Evolutionary conservation across 2,797 vertebrate genomes (phyloP), one percentile per base, ranked within the genome.

Genomic region (Cetoscarus ocellatus): DNA sequence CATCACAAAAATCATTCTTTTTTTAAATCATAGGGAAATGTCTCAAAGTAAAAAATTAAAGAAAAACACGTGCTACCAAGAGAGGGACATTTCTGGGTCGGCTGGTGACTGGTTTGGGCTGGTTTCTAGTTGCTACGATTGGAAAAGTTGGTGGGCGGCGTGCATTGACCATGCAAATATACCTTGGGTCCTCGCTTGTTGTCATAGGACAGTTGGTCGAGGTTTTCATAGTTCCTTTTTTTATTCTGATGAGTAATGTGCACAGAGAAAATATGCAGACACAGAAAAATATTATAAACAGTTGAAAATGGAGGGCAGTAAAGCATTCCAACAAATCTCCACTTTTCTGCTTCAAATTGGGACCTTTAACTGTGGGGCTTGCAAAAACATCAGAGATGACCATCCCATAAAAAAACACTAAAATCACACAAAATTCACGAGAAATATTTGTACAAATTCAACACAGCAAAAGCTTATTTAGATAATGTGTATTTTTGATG

Each of bases 181-280:
- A 99, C 98, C 98, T 99, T 99, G 94, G 98, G 98, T 99, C 98
- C 98, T 96, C 98, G 97, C 97, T 99, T 99, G 97, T 97, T 97
- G 97, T 99, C 98, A 99, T 96, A 98, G 96, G 97, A 99, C 97
- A 99, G 98, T 98, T 99, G 98, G 96, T 98, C 98, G 97, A 97
- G 96, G 97, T 97, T 99, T 97, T 99, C 98, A 99, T 98, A 99
- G 97, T 98, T 99, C 98, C 98, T 99, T 97, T 99, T 99, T 99
- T 99, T 99, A 99, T 96, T 99, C 98, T 99, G 98, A 99, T 99
- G 98, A 97, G 96, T 98, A 98, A 99, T 99, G 98, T 98, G 97
- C 97, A 99, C 98, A 99, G 97, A 99, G 97, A 99, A 98, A 99
- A 99, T 99, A 99, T 95, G 98, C 96, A 99, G 98, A 99, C 98